Conservation (phyloP, 1,140 invertebrate genomes). For the Panulirus ornatus region DNA sequence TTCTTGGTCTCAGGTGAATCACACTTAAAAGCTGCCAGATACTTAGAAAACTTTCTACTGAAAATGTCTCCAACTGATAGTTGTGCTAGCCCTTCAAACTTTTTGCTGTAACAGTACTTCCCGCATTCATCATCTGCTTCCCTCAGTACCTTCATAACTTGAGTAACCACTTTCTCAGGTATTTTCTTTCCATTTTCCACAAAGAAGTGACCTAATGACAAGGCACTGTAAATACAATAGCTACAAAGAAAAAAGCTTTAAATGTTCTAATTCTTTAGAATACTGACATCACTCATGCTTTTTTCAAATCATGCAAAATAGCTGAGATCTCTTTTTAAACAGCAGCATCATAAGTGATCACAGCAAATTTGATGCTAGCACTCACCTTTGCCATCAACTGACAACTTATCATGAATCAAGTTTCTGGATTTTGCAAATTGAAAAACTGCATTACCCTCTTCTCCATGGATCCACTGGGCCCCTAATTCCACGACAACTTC, state of each 20-base stretch:
- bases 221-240: background rate
- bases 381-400: constrained; percentile 72
- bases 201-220: constrained; percentile 61
- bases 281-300: no score
- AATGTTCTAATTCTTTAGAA: background rate
- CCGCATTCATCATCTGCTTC: constrained; percentile 41
- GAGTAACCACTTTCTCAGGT: constrained; percentile 46
- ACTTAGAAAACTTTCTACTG: constrained; percentile 25
- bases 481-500: constrained; percentile 87
- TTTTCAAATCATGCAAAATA: no score
- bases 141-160: constrained; percentile 47
- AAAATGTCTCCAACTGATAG: constrained; percentile 36
- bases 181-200: constrained; percentile 54
- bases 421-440: constrained; percentile 81
- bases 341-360: no score
- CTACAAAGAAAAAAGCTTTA: background rate
- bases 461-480: constrained; percentile 91
- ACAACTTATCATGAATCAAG: constrained; percentile 77
- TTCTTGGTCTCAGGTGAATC: constrained; percentile 35
- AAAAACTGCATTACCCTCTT: constrained; percentile 84
- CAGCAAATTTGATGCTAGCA: background rate
- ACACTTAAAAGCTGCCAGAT: constrained; percentile 5
- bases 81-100: background rate
- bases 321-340: no score
- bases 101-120: background rate